phyloP scores from a whole-genome alignment of 1,140 invertebrate species.

The Adelges cooleyi region DNA sequence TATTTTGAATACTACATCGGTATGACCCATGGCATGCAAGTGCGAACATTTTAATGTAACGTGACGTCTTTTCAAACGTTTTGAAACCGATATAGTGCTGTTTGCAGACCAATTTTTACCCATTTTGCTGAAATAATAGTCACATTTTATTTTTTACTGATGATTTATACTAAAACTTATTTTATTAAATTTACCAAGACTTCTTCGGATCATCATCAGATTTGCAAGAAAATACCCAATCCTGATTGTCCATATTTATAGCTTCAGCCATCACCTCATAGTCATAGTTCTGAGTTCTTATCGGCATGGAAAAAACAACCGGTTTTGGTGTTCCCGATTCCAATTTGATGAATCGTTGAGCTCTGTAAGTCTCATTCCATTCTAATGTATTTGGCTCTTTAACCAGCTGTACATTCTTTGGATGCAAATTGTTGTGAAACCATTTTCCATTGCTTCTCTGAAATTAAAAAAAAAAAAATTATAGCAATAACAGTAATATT shows the following conservation, averaged over 20 bases:
- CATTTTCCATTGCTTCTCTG: conserved; percentile 31
- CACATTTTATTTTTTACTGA: neutral
- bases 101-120: conserved; percentile 4
- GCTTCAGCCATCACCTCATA: conserved; percentile 28
- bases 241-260: conserved; percentile 22
- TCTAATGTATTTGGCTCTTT: conserved; percentile 1
- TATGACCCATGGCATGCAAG: neutral
- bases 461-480: conserved; percentile 40
- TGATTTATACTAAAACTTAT: neutral
- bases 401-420: neutral
- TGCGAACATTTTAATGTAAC: neutral
- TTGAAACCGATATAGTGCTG: conserved; percentile 23
- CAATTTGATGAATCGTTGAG: neutral
- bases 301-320: conserved; percentile 3
- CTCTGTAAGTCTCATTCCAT: conserved; percentile 20
- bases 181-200: neutral
- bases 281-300: neutral
- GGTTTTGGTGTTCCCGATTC: neutral
- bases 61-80: conserved; percentile 16
- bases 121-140: neutral
- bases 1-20: conserved; percentile 17
- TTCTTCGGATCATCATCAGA: neutral
- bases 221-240: conserved; percentile 28
- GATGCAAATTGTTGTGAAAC: conserved; percentile 19
- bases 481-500: conserved; percentile 36